Conservation (phyloP, 23 tunicate species). For the Corella eumyota region DNA sequence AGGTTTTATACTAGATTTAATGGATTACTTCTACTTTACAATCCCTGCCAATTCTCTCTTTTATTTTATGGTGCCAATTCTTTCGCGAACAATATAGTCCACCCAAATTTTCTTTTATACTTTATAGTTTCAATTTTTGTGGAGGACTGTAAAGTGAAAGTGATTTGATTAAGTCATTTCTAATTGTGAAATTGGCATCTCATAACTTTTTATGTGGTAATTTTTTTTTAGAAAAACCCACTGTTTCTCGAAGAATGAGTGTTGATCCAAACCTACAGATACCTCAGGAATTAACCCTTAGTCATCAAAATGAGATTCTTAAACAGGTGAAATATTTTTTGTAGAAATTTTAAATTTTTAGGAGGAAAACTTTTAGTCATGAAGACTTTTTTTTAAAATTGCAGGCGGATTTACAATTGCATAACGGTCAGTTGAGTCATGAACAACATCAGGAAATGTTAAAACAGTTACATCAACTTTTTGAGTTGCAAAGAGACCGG, state of each 20-base stretch:
- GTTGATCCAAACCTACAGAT: conserved; percentile 64
- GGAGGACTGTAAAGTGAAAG: too few species aligned
- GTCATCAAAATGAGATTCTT: conserved; percentile 79
- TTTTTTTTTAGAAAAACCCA: too few species aligned
- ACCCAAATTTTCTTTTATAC: too few species aligned
- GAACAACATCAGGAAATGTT: conserved; percentile 76
- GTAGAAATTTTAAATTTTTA: neutral
- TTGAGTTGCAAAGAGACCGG: conserved; percentile 63
- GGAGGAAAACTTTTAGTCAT: neutral
- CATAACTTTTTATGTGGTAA: too few species aligned
- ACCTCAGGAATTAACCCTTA: conserved; percentile 68
- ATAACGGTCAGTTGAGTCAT: conserved; percentile 64
- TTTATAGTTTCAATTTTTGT: too few species aligned
- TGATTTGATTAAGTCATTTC: too few species aligned
- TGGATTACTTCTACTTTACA: too few species aligned
- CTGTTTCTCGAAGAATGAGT: conserved; percentile 67
- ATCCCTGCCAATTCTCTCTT: too few species aligned
- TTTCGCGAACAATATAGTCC: too few species aligned
- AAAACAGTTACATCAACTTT: conserved; percentile 80
- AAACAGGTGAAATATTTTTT: conserved; percentile 41
- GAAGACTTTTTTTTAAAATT: neutral
- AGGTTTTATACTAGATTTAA: too few species aligned
- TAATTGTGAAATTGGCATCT: too few species aligned
- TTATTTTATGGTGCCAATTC: too few species aligned
- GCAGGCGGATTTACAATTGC: conserved; percentile 70